These are phyloP conservation scores for Eublepharis macularius DNA, from an alignment of 2,113 vertebrate genomes.

Conservation along the genomic window DNA sequence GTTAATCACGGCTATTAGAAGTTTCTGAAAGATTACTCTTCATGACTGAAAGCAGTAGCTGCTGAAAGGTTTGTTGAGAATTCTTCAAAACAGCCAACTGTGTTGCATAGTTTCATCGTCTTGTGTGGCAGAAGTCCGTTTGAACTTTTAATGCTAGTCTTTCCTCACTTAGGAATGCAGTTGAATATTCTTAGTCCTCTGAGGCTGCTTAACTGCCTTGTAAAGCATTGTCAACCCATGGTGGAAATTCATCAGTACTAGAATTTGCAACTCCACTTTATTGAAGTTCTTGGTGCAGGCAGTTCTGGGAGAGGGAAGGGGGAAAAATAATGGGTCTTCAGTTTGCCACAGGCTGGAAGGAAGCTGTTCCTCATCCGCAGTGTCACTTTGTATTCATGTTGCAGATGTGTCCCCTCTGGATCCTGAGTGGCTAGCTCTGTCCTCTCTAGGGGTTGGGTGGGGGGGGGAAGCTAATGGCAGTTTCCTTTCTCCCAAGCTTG, in stretches of 20 bases:
- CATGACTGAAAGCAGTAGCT: neutral
- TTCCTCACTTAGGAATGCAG: neutral
- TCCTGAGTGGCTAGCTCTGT: conserved; percentile 12
- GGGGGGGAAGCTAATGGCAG: neutral
- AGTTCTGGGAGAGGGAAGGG: neutral
- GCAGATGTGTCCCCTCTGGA: conserved; percentile 3
- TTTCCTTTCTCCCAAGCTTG: neutral
- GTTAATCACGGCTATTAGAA: too few relatives aligned
- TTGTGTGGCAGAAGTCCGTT: neutral
- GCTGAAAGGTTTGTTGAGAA: neutral
- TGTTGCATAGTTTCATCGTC: neutral
- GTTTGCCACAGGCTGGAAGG: neutral
- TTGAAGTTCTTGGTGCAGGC: neutral
- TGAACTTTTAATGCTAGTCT: neutral
- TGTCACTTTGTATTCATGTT: neutral
- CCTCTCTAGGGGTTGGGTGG: conserved; percentile 12
- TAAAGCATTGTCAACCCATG: neutral
- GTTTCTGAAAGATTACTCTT: neutral
- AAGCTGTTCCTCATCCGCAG: neutral
- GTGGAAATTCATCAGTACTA: neutral
- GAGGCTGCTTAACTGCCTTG: neutral
- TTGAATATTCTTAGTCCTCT: neutral
- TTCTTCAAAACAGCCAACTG: neutral
- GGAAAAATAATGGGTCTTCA: neutral
- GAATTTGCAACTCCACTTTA: neutral